phyloP scores from a whole-genome alignment of 2,113 vertebrate genomes.

The Melanotaenia duboulayi region DNA sequence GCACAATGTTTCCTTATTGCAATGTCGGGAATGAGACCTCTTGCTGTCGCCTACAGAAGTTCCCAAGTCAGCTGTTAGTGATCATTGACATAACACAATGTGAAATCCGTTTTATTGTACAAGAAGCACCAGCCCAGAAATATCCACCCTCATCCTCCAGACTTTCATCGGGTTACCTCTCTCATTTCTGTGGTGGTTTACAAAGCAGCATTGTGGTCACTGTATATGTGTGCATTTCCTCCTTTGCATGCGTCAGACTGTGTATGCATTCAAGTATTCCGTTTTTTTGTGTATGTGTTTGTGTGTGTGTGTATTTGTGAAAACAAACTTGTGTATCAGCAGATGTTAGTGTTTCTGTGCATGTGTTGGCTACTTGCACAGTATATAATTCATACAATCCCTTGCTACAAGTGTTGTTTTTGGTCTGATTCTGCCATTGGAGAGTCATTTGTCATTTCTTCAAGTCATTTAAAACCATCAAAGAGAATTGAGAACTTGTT shows the following conservation, averaged over 20 bases:
- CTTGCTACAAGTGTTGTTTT: background rate
- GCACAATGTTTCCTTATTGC: conserved; percentile 1
- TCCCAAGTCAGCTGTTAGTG: conserved; percentile 28
- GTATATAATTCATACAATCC: conserved; percentile 10
- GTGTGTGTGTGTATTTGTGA: background rate
- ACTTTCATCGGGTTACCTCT: conserved; percentile 64
- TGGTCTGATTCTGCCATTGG: conserved; percentile 46
- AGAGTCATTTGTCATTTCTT: conserved; percentile 67
- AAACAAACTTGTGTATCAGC: conserved; percentile 1
- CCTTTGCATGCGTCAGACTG: conserved; percentile 7
- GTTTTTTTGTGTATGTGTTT: background rate
- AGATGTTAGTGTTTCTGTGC: background rate
- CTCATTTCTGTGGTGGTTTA: conserved; percentile 31
- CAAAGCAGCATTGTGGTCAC: conserved; percentile 27
- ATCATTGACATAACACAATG: conserved; percentile 65
- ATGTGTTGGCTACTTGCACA: background rate
- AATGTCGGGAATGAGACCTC: background rate
- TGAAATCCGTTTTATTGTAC: conserved; percentile 41
- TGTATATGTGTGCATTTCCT: conserved; percentile 17
- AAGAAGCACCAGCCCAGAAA: conserved; percentile 53
- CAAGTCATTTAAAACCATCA: conserved; percentile 54
- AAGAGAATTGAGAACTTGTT: conserved; percentile 57
- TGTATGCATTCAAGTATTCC: background rate
- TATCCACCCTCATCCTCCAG: conserved; percentile 54
- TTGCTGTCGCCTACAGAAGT: conserved; percentile 19